Conservation (phyloP, 2,888 invertebrate species). For the Pycnomerus fuliginosus region DNA sequence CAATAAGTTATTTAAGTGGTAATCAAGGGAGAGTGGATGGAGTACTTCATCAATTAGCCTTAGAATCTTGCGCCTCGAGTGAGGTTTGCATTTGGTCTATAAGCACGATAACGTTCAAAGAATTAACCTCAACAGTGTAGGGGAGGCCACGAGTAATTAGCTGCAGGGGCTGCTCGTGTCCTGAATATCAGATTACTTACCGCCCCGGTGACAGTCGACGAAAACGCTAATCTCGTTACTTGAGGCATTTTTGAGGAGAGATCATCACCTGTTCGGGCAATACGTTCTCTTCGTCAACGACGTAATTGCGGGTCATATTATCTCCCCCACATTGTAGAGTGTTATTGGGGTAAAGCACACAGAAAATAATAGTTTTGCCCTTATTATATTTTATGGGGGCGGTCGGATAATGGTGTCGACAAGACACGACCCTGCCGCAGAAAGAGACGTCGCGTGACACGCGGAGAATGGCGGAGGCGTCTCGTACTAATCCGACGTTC, state of each 20-base stretch:
- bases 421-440: constrained; percentile 20
- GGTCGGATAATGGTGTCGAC: constrained; percentile 38
- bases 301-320: constrained; percentile 32
- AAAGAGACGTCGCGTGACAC: constrained; percentile 1
- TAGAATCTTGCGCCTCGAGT: constrained; percentile 30
- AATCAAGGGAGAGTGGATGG: constrained; percentile 36
- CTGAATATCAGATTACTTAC: constrained; percentile 36
- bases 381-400: constrained; percentile 45
- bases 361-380: constrained; percentile 44
- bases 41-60: constrained; percentile 41
- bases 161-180: constrained; percentile 31
- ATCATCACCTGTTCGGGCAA: constrained; percentile 14
- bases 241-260: constrained; percentile 7
- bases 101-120: constrained; percentile 12
- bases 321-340: constrained; percentile 27
- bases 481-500: too few relatives aligned
- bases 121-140: constrained; percentile 11
- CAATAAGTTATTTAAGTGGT: constrained; percentile 40
- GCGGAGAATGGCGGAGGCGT: too few relatives aligned
- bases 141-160: constrained; percentile 17
- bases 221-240: background rate
- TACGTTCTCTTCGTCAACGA: constrained; percentile 30
- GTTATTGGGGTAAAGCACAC: constrained; percentile 38
- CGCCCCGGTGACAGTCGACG: constrained; percentile 3
- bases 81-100: constrained; percentile 3